These are phyloP conservation scores for Raphicerus campestris DNA, from an alignment of 2,113 vertebrate species.

Conservation along the genomic window DNA sequence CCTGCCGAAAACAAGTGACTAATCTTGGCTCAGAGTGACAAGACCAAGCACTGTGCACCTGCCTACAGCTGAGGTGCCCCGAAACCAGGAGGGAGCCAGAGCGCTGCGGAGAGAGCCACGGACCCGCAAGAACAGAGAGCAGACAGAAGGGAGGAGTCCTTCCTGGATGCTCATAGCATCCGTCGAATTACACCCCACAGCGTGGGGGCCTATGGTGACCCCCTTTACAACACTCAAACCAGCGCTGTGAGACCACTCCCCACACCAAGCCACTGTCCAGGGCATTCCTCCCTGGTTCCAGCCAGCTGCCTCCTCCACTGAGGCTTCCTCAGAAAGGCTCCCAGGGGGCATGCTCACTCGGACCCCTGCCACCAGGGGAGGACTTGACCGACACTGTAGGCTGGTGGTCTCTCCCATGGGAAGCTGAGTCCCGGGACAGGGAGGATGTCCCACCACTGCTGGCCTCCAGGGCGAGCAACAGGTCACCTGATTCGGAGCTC, in stretches of 20 bases:
- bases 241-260: neutral
- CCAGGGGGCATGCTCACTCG: neutral
- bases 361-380: neutral
- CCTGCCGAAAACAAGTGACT: neutral
- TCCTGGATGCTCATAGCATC: neutral
- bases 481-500: neutral
- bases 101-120: neutral
- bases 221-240: neutral
- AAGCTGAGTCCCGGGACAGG: neutral
- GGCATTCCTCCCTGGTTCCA: neutral
- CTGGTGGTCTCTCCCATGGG: neutral
- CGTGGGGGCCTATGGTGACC: neutral
- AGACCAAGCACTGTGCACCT: neutral
- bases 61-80: neutral
- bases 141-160: neutral
- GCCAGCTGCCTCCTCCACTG: neutral
- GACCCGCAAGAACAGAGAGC: neutral
- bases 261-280: too few relatives aligned
- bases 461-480: too few relatives aligned
- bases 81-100: neutral
- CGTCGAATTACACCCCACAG: accelerated
- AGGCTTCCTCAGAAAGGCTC: neutral
- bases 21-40: neutral
- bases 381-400: neutral
- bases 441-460: neutral